Percentiles rank a stretch among this genome's conserved stretches.
Evolutionary conservation across 1,140 invertebrate species (phyloP).

Genomic region (Aphelinus atriplicis): DNA sequence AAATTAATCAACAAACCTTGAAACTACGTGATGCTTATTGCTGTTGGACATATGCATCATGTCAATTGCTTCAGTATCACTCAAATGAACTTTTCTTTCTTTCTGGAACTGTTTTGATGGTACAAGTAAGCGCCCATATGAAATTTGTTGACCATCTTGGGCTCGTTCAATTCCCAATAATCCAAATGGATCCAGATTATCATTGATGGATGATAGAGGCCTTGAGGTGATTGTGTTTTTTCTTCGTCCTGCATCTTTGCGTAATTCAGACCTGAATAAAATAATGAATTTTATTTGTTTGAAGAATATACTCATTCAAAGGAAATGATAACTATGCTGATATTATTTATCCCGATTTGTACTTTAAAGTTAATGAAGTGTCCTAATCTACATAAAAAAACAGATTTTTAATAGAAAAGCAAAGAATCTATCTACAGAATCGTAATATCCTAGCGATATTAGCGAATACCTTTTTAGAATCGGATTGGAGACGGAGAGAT

Average conservation of each 20-base stretch:
- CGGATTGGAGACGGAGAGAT: constrained; percentile 49
- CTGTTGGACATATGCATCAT: constrained; percentile 52
- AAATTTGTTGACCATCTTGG: constrained; percentile 87
- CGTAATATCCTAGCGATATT: constrained; percentile 10
- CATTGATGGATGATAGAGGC: constrained; percentile 84
- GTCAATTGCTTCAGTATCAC: constrained; percentile 69
- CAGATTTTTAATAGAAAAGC: too few species aligned
- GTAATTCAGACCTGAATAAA: constrained; percentile 73
- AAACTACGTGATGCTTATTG: constrained; percentile 69
- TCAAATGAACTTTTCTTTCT: constrained; percentile 63
- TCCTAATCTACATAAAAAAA: not conserved
- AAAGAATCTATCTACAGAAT: constrained; percentile 20
- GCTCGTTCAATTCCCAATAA: constrained; percentile 82
- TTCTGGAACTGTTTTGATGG: constrained; percentile 73
- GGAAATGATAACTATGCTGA: too few species aligned
- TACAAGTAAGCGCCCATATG: constrained; percentile 85
- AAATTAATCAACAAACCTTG: constrained; percentile 66
- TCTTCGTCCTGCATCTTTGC: constrained; percentile 80
- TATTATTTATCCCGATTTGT: not conserved
- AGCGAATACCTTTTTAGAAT: constrained; percentile 51
- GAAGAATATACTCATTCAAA: too few species aligned
- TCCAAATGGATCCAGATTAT: constrained; percentile 86
- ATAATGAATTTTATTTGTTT: too few species aligned
- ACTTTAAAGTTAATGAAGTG: not conserved
- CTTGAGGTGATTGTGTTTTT: constrained; percentile 83